These are phyloP conservation scores for Chamaea fasciata DNA, from an alignment of 2,113 vertebrate species.

Conservation along the genomic window DNA sequence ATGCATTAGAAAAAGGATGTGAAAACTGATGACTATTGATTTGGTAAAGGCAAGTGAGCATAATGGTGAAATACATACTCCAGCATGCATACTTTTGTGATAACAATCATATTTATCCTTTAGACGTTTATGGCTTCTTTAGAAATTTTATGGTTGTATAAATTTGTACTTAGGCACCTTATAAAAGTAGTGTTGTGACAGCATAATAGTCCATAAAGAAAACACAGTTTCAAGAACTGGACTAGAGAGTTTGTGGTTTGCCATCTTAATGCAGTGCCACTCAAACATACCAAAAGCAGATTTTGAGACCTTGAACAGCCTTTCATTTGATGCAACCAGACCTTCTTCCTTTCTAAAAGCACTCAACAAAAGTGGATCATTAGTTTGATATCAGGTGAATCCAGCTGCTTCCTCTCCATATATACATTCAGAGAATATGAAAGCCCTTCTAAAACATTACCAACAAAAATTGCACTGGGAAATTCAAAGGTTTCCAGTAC, in stretches of 20 bases:
- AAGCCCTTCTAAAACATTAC: neutral
- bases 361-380: neutral
- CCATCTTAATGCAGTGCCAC: neutral
- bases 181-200: constrained; percentile 27
- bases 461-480: neutral
- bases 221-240: neutral
- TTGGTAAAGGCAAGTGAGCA: neutral
- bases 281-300: neutral
- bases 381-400: neutral
- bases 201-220: neutral
- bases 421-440: neutral
- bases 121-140: constrained; percentile 31
- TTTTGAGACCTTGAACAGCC: neutral
- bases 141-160: constrained; percentile 39
- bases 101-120: neutral
- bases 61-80: neutral
- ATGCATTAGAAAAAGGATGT: neutral
- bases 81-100: neutral
- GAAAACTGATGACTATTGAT: neutral
- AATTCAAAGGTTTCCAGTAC: neutral
- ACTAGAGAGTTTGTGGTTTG: neutral
- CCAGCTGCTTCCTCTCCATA: neutral
- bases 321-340: neutral
- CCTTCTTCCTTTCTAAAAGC: neutral
- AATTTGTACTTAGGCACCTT: constrained; percentile 26